phyloP scores from a whole-genome alignment of 1,140 invertebrate species.

The Drosophila pachea region DNA sequence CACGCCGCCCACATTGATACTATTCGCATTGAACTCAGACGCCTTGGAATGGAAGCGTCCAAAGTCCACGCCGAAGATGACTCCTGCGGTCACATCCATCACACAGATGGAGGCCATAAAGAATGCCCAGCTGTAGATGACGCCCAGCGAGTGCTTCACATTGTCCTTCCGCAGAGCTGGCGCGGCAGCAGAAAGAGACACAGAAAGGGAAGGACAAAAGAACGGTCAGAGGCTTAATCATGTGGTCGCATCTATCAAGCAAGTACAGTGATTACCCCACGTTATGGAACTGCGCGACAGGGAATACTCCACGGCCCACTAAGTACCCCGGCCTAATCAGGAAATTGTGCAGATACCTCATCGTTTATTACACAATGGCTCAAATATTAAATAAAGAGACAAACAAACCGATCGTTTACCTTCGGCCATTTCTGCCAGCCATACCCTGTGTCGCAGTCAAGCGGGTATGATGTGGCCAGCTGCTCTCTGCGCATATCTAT shows the following conservation, averaged over 20 bases:
- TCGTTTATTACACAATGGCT: constrained; percentile 32
- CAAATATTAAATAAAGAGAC: constrained; percentile 21
- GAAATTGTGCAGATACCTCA: background rate
- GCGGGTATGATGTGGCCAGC: background rate
- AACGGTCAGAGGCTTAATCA: background rate
- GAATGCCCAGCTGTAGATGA: constrained; percentile 63
- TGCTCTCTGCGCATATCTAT: too few species aligned
- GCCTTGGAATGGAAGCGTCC: constrained; percentile 49
- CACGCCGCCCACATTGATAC: constrained; percentile 30
- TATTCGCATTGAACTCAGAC: constrained; percentile 47
- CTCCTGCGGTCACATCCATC: constrained; percentile 72
- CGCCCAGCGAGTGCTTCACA: constrained; percentile 36
- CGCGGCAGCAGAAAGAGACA: background rate
- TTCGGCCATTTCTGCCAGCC: constrained; percentile 28
- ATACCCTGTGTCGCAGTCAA: background rate
- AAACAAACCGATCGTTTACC: constrained; percentile 26
- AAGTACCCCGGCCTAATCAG: background rate
- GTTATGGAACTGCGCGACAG: constrained; percentile 2
- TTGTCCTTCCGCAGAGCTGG: constrained; percentile 63
- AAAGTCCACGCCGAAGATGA: constrained; percentile 73
- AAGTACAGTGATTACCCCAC: constrained; percentile 8
- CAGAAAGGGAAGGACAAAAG: background rate
- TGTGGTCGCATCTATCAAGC: constrained; percentile 25
- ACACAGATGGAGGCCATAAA: constrained; percentile 56
- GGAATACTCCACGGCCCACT: background rate